Evolutionary conservation across 2,888 invertebrate species (phyloP).

Genomic region (Eueremaeus valkanovi): DNA sequence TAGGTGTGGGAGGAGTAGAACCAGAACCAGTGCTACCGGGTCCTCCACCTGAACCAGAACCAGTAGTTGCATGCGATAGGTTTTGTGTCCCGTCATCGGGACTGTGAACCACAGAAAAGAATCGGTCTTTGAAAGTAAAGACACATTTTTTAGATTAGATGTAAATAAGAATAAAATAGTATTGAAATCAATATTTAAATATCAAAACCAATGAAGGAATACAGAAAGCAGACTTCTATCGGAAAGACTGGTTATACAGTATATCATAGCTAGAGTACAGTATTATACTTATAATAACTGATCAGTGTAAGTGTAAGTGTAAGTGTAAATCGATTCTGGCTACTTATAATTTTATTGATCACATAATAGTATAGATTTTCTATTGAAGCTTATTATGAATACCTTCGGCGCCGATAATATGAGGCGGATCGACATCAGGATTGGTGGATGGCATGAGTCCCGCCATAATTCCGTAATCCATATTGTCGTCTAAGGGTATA

Average conservation of each 20-base stretch:
- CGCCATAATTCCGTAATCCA: constrained; percentile 88
- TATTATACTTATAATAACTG: too few species aligned
- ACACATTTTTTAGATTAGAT: constrained; percentile 5
- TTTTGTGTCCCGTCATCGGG: constrained; percentile 34
- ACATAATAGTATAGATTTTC: too few species aligned
- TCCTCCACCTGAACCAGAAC: constrained; percentile 27
- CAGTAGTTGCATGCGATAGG: constrained; percentile 28
- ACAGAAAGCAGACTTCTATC: too few species aligned
- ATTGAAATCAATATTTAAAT: too few species aligned
- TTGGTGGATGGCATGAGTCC: constrained; percentile 59
- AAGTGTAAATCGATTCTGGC: too few species aligned
- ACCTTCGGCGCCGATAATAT: constrained; percentile 73
- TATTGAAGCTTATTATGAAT: too few species aligned
- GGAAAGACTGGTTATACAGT: too few species aligned
- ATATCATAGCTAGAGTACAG: too few species aligned
- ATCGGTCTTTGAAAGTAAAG: constrained; percentile 43
- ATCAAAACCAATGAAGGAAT: too few species aligned
- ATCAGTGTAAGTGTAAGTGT: too few species aligned
- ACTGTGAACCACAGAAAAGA: constrained; percentile 46
- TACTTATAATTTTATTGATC: too few species aligned
- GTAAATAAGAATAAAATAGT: too few species aligned
- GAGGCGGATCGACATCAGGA: constrained; percentile 58
- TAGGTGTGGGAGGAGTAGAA: constrained; percentile 29
- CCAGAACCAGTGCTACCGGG: constrained; percentile 27
- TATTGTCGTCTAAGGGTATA: constrained; percentile 75